Evolutionary conservation across 2,797 vertebrate genomes (phyloP), one percentile per base, ranked within the genome.

Genomic region (Argya squamiceps): DNA sequence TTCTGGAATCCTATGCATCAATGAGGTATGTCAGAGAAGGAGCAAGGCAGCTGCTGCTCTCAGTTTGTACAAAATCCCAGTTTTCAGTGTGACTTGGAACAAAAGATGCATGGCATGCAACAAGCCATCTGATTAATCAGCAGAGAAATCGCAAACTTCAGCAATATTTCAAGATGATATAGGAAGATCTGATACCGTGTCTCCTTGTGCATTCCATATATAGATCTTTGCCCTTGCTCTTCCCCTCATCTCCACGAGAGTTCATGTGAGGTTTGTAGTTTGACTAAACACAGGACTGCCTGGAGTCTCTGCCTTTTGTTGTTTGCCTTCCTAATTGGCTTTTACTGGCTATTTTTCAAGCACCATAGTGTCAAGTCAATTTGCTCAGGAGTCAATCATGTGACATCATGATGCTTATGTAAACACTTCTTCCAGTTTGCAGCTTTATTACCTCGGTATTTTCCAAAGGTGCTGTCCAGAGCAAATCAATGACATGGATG

Each of bases 81-180:
- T 83, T 93, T 94, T 94, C 56, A 83, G 55, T 34, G 32, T 37
- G 77, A 36, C 71, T 92, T 94, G 64, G 59, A 87, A 68, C 70
- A 89, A 47, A 47, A 89, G 86, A 83, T 79, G 81, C 75, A 62
- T 79, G 81, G 75, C 60, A 34, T 92, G 77, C 90, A 92, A 79
- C 78, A 68, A 92, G 68, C 56, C 55, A 68, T 85, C 60, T 88
- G 86, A 89, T 93, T 95, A 91, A 92, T 89, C 71, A 83, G 78
- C 93, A 96, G 63, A 84, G 81, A 96, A 95, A 94, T 70, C 89
- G 75, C 89, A 78, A 52, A 75, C 81, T 77, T 89, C 94, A 93
- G 86, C 93, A 94, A 39, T 71, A 71, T 46, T 92, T 89, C 81
- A 56, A 55, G 78, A 93, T 89, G 67, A 50, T 87, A 65, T 12